phyloP scores from a whole-genome alignment of 2,888 invertebrate species.

The Rotaria magnacalcarata region DNA sequence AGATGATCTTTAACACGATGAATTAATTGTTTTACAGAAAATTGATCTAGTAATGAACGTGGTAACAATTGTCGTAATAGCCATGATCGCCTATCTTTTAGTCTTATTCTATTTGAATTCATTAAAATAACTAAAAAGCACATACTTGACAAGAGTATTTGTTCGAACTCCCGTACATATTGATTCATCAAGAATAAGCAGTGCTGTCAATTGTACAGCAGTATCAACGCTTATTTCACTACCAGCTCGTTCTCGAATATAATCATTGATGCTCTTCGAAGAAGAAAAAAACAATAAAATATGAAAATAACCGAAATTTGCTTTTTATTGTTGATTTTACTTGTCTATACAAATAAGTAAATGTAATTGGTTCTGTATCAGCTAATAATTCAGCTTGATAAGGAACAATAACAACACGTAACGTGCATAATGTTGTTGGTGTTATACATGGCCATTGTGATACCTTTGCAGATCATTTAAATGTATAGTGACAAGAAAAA shows the following conservation, averaged over 20 bases:
- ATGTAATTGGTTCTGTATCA: neutral
- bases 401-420: conserved; percentile 22
- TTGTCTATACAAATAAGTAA: conserved; percentile 14
- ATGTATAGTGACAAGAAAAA: neutral
- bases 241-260: conserved; percentile 17
- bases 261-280: conserved; percentile 18
- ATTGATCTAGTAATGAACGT: conserved; percentile 3
- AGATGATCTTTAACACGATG: neutral
- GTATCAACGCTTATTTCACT: conserved; percentile 7
- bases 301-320: neutral
- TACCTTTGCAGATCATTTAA: neutral
- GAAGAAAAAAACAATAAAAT: neutral
- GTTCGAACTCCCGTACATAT: conserved; percentile 8
- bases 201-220: conserved; percentile 10
- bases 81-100: conserved; percentile 9
- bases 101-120: neutral
- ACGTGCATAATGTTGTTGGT: neutral
- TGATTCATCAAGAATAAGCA: conserved; percentile 21
- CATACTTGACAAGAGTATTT: neutral
- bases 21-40: conserved; percentile 4
- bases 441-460: neutral
- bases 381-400: neutral
- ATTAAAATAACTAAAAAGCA: neutral
- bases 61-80: conserved; percentile 17
- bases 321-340: neutral